Base-by-base conservation (phyloP, 2,113 vertebrate genomes). In the Lepisosteus osseus region DNA sequence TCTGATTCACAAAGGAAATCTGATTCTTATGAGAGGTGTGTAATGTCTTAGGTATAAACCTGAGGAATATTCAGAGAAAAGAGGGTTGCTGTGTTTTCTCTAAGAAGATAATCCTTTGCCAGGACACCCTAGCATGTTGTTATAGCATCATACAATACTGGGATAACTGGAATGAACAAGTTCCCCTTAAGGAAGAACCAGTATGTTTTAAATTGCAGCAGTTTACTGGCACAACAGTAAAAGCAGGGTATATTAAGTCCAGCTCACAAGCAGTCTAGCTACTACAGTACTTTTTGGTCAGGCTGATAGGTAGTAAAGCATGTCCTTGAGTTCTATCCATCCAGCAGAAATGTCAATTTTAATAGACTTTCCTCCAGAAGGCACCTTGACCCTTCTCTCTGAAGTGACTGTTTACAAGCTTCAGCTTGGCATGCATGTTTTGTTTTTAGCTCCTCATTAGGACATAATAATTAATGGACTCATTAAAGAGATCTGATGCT, bases 331-430 rank as follows among this genome's bases (percentile, higher is more conserved):
- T 67, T 71, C 54, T 29, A 76, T 76, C 72, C 68, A 61, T 70
- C 29, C 64, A 72, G 72, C 63, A 66, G 17, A 76, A 61, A 56
- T 42, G 61, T 63, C 12, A 51, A 72, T 78, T 74, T 74, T 65
- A 64, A 72, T 76, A 73, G 65, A 72, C 63, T 64, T 17, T 54
- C 61, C 66, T 65, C 11, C 54, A 68, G 41, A 72, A 65, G 57
- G 62, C 62, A 62, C 56, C 42, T 40, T 67, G 68, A 69, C 67
- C 45, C 63, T 6, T 51, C 54, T 51, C 43, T 61, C 29, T 71
- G 71, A 54, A 15, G 59, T 61, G 61, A 47, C 40, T 13, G 11
- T 59, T 13, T 15, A 8, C 2, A 2, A 13, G 12, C 4, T n/a
- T 13, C 14, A n/a, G 57, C 4, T 59, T 59, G 57, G 57, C 57